These are phyloP conservation scores for Campylomormyrus numenius DNA, from an alignment of 2,113 vertebrate genomes.

Conservation along the genomic window DNA sequence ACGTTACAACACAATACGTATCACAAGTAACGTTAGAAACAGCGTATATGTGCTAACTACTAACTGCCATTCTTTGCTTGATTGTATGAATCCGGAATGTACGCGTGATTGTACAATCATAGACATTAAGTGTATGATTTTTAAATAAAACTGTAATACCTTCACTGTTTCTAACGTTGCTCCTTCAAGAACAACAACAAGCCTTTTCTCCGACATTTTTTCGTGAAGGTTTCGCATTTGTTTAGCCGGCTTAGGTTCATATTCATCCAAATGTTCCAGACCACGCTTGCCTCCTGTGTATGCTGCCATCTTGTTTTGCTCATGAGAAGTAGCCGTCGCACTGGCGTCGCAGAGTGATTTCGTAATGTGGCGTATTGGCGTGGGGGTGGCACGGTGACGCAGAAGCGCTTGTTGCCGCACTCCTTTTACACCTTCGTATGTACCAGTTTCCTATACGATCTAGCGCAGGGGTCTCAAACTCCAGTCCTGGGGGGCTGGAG, in stretches of 20 bases:
- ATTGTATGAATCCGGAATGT: too few relatives aligned
- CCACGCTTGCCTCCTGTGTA: constrained; percentile 56
- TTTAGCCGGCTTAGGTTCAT: constrained; percentile 66
- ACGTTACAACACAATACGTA: neutral
- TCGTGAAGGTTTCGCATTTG: constrained; percentile 54
- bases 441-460: too few relatives aligned
- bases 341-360: neutral
- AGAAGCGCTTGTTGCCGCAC: neutral
- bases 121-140: neutral
- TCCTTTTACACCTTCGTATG: neutral
- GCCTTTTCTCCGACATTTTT: constrained; percentile 62
- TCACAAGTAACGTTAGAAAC: neutral
- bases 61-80: neutral
- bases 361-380: neutral
- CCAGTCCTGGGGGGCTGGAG: too few relatives aligned
- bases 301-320: constrained; percentile 66
- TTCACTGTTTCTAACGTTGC: constrained; percentile 90
- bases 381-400: neutral
- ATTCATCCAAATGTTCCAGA: constrained; percentile 65
- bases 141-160: constrained; percentile 51
- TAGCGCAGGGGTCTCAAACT: too few relatives aligned
- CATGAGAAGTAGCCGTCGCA: constrained; percentile 34
- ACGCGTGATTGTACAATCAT: too few relatives aligned
- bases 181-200: constrained; percentile 85
- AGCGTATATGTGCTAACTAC: neutral